Evolutionary conservation across 2,888 invertebrate genomes (phyloP).

Genomic region (Yponomeuta plumbellus): DNA sequence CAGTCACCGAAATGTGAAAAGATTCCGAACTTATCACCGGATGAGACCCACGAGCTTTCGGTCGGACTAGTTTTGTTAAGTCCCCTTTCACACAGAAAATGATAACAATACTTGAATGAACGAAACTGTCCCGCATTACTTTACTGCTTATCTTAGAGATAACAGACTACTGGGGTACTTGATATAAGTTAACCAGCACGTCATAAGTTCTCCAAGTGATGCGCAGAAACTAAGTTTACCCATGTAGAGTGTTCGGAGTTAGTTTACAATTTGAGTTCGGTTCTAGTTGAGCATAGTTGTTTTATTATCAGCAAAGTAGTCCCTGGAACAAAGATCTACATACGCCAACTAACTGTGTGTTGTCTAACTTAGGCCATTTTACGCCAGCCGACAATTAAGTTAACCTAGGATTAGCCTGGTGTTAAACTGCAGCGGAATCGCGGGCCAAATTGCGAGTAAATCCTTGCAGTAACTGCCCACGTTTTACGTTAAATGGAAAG

Average conservation of each 20-base stretch:
- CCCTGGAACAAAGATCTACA: background rate
- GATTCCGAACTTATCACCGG: slow-evolving; percentile 27
- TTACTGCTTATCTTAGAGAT: background rate
- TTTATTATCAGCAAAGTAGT: background rate
- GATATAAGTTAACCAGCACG: background rate
- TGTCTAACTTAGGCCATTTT: background rate
- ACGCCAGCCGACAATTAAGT: background rate
- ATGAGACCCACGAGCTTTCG: slow-evolving; percentile 24
- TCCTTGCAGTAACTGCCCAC: background rate
- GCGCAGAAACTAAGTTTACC: background rate
- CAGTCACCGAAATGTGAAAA: slow-evolving; percentile 36
- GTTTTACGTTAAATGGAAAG: background rate
- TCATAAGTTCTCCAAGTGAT: background rate
- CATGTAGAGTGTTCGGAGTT: background rate
- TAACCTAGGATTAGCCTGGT: background rate
- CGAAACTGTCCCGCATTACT: background rate
- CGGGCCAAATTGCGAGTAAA: slow-evolving; percentile 1
- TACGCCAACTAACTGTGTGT: background rate
- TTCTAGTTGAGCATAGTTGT: background rate
- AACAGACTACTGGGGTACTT: background rate
- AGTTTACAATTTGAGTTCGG: background rate
- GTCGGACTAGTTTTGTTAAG: background rate
- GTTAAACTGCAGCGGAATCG: background rate
- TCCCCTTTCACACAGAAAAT: background rate
- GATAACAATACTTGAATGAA: background rate